Evolutionary conservation across 2,113 vertebrate species (phyloP).

Genomic region (Tachysurus vachellii): DNA sequence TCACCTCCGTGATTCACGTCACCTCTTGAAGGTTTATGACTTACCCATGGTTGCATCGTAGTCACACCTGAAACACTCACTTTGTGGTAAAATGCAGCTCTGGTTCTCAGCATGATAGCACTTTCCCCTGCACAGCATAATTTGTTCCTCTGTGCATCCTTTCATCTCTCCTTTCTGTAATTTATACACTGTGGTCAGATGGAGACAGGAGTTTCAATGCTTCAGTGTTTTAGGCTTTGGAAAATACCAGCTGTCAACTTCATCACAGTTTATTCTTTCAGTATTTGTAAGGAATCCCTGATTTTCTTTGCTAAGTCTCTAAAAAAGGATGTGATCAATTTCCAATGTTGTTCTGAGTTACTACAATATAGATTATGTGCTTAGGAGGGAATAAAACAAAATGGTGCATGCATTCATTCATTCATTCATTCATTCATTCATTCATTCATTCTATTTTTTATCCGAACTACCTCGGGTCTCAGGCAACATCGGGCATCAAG

Average conservation of each 20-base stretch:
- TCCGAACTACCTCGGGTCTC: no score
- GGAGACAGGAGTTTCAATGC: background rate
- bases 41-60: background rate
- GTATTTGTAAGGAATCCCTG: background rate
- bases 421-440: no score
- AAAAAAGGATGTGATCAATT: background rate
- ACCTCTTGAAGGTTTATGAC: conserved; percentile 9
- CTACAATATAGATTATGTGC: background rate
- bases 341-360: background rate
- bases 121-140: background rate
- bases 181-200: conserved; percentile 10
- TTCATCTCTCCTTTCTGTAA: conserved; percentile 15
- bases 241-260: background rate
- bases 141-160: conserved; percentile 33
- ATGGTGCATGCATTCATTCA: background rate
- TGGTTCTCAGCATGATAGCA: background rate
- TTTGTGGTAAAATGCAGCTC: conserved; percentile 24
- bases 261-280: background rate
- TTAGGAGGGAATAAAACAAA: background rate
- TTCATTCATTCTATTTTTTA: no score
- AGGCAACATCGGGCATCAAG: no score
- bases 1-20: background rate
- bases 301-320: background rate
- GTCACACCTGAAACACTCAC: conserved; percentile 20
- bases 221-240: background rate